phyloP scores from a whole-genome alignment of 2,113 vertebrate species.

The Sylvilagus bachmani region DNA sequence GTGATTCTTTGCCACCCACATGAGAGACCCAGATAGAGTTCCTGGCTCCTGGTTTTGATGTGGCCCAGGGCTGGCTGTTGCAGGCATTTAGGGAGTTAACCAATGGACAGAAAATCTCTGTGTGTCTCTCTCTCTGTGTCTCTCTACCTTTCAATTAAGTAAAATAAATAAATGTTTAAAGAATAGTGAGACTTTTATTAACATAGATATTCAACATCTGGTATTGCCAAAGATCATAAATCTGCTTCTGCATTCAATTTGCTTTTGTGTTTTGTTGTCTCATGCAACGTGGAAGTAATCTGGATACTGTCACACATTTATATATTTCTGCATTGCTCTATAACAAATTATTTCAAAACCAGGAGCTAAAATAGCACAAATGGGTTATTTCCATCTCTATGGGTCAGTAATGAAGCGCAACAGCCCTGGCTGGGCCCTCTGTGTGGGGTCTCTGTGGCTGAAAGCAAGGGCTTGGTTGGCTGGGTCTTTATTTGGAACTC shows the following conservation, averaged over 20 bases:
- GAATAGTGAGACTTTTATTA: not conserved
- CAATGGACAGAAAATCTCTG: too few relatives aligned
- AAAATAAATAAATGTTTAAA: too few relatives aligned
- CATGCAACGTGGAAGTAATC: not conserved
- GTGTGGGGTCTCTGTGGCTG: not conserved
- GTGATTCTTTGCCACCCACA: too few relatives aligned
- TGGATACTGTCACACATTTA: not conserved
- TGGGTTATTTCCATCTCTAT: not conserved
- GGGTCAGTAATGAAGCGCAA: not conserved
- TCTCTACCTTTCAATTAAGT: too few relatives aligned
- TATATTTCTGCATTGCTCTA: not conserved
- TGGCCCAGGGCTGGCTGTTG: too few relatives aligned
- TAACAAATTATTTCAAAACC: not conserved
- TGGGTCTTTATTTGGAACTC: not conserved
- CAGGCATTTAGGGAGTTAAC: too few relatives aligned
- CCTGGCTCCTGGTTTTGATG: too few relatives aligned
- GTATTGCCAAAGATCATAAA: not conserved
- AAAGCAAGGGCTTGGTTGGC: not conserved
- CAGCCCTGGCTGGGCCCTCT: not conserved
- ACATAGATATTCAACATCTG: constrained; percentile 58
- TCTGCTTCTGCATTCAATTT: not conserved
- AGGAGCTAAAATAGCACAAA: not conserved
- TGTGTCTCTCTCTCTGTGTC: too few relatives aligned
- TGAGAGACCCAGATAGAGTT: too few relatives aligned
- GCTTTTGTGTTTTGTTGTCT: not conserved